These are phyloP conservation scores for Myotis davidii DNA, from an alignment of 2,113 vertebrate genomes.

Conservation along the genomic window DNA sequence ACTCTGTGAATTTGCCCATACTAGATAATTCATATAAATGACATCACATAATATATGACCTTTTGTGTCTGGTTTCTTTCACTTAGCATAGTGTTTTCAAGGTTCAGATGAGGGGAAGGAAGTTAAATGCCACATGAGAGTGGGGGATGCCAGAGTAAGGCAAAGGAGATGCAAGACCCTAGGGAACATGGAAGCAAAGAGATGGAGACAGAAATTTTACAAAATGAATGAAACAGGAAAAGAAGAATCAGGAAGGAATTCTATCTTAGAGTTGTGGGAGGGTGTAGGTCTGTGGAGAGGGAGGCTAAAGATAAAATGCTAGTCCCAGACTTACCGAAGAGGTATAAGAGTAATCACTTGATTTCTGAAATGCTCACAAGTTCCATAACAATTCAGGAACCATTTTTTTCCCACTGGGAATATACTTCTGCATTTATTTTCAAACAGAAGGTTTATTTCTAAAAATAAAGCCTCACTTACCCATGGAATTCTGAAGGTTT, in stretches of 20 bases:
- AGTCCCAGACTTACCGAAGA: neutral
- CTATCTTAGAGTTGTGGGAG: neutral
- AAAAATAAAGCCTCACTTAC: constrained; percentile 35
- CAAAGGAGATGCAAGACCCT: neutral
- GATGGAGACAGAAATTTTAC: neutral
- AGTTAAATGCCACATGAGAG: neutral
- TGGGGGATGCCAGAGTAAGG: neutral
- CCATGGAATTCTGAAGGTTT: neutral
- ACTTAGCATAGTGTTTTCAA: neutral
- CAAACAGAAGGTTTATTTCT: constrained; percentile 27
- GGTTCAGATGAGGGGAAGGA: neutral
- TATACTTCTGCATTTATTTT: constrained; percentile 7
- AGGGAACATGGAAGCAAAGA: neutral
- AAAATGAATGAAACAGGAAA: neutral
- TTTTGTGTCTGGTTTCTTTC: neutral
- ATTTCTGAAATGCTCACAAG: neutral
- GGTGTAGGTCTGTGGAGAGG: neutral
- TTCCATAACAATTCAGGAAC: neutral
- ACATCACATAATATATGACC: neutral
- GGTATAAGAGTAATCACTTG: neutral
- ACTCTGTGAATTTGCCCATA: neutral
- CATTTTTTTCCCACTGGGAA: neutral
- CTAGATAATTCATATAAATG: neutral
- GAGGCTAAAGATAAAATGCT: neutral
- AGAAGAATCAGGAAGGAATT: neutral